A percentile compares a stretch with the other conserved stretches of the same genome.
Conservation (phyloP, 1,140 invertebrate genomes). For the Maconellicoccus hirsutus region DNA sequence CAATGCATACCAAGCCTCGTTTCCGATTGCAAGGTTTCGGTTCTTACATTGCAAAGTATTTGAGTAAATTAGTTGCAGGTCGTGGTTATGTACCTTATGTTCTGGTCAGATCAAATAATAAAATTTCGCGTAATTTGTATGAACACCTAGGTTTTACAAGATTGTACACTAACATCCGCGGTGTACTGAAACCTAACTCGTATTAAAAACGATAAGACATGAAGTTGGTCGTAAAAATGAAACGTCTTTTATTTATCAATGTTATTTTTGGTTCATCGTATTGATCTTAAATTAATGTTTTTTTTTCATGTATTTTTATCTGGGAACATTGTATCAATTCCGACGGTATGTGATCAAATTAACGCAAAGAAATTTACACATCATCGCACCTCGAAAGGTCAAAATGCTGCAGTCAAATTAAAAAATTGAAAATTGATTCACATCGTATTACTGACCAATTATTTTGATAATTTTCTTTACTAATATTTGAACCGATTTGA, state of each 20-base stretch:
- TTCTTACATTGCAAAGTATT: conserved; percentile 48
- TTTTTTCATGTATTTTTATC: no score
- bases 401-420: no score
- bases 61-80: conserved; percentile 55
- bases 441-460: no score
- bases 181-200: conserved; percentile 50
- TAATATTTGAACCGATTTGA: no score
- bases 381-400: no score
- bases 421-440: no score
- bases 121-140: conserved; percentile 65
- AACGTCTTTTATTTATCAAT: background rate
- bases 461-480: no score
- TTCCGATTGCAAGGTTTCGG: conserved; percentile 63
- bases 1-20: conserved; percentile 74
- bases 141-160: conserved; percentile 64
- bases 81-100: conserved; percentile 69
- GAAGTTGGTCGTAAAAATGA: background rate
- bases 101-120: conserved; percentile 72
- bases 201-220: background rate
- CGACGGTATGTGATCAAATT: no score
- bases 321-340: no score
- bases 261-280: no score
- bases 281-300: no score
- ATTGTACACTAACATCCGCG: conserved; percentile 60
- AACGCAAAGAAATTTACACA: no score